phyloP scores from a whole-genome alignment of 1,140 invertebrate species.

The Stegodyphus mimosarum region DNA sequence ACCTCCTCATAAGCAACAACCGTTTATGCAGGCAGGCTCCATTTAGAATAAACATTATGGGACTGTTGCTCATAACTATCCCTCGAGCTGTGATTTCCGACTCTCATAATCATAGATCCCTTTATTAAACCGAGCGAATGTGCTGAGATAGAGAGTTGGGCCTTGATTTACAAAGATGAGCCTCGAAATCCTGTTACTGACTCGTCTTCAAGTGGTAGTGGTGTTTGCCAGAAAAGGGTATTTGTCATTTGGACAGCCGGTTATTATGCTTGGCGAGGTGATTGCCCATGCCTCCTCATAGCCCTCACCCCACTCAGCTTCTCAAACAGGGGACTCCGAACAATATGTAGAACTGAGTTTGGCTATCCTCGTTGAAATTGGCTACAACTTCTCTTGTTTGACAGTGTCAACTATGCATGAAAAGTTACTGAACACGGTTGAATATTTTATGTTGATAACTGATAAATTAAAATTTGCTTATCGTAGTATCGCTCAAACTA shows the following conservation, averaged over 20 bases:
- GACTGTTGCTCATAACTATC: slow-evolving; percentile 8
- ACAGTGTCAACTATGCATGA: too few species aligned
- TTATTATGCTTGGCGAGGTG: slow-evolving; percentile 24
- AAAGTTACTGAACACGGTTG: too few species aligned
- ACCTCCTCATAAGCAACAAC: too few species aligned
- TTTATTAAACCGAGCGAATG: slow-evolving; percentile 22
- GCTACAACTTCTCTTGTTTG: background rate
- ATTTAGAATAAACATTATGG: background rate
- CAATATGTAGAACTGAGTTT: background rate
- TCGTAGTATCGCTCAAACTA: too few species aligned
- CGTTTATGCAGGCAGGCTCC: background rate
- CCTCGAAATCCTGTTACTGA: slow-evolving; percentile 31
- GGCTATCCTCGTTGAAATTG: slow-evolving; percentile 33
- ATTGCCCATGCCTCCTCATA: background rate
- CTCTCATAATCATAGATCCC: slow-evolving; percentile 1
- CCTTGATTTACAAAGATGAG: slow-evolving; percentile 49
- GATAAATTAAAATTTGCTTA: too few species aligned
- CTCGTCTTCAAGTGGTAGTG: slow-evolving; percentile 15
- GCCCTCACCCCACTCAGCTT: background rate
- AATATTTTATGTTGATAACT: too few species aligned
- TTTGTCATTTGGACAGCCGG: slow-evolving; percentile 36
- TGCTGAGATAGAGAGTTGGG: slow-evolving; percentile 11
- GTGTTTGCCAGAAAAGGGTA: slow-evolving; percentile 20
- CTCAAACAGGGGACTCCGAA: background rate
- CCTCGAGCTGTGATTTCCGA: slow-evolving; percentile 7